Evolutionary conservation across 64 coral and sea anemone genomes (phyloP).

Genomic region (Cladopsammia gracilis): DNA sequence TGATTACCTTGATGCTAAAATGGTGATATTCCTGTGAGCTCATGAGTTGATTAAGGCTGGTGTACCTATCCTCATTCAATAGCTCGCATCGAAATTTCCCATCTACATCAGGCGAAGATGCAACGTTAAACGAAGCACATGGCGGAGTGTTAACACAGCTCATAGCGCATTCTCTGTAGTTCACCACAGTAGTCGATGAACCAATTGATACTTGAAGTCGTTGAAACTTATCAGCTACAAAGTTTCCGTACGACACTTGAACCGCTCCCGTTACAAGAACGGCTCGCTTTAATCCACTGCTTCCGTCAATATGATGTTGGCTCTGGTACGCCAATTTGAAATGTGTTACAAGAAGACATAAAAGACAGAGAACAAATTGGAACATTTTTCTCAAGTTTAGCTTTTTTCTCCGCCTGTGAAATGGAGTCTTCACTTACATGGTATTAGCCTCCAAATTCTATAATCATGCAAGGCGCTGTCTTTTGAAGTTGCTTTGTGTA

Average conservation of each 20-base stretch:
- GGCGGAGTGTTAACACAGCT: neutral
- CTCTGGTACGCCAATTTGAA: neutral
- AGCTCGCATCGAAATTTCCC: neutral
- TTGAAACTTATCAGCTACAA: neutral
- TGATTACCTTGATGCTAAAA: neutral
- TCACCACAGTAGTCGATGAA: neutral
- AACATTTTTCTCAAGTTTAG: too few relatives aligned
- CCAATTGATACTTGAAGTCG: neutral
- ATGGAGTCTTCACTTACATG: too few relatives aligned
- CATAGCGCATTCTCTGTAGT: neutral
- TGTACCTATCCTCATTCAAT: neutral
- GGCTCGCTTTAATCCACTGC: neutral
- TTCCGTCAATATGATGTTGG: neutral
- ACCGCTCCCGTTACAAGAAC: neutral
- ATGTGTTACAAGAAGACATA: too few relatives aligned
- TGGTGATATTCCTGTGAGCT: neutral
- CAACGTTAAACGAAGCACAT: neutral
- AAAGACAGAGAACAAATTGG: too few relatives aligned
- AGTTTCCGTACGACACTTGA: neutral
- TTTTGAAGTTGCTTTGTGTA: too few relatives aligned
- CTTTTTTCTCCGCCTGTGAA: too few relatives aligned
- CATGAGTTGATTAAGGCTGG: neutral
- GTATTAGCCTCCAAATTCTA: too few relatives aligned
- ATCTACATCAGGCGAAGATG: neutral
- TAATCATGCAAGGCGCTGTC: too few relatives aligned